Evolutionary conservation across 2,888 invertebrate genomes (phyloP), one percentile per base, ranked within the genome.

Genomic region (Tribolium freemani): DNA sequence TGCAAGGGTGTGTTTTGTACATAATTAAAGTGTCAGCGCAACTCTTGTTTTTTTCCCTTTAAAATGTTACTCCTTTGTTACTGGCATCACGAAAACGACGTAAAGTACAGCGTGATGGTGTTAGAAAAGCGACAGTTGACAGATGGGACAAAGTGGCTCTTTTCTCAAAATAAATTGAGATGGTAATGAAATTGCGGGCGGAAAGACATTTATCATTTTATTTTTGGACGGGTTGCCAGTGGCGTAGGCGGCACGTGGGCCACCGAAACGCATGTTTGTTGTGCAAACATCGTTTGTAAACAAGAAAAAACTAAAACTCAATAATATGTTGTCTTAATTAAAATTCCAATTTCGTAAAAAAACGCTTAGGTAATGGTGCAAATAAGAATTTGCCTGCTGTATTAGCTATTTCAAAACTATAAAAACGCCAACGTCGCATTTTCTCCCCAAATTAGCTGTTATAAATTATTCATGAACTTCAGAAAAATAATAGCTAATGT

Each of bases 21-120:
- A 66, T 66, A 46, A 66, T 66, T 66, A 66, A 66, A 46, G 56
- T 66, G 66, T 56, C 56, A 64, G 45, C 2, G 21, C 6, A 48
- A 26, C 10, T 16, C 6, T 20, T 11, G 57, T 57, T 31, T 57
- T 16, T 16, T n/a, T 5, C 21, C 3, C 4, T 45, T 45, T 45
- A 26, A 26, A 38, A 38, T 38, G 38, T 38, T 8, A 9, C 3
- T 11, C 3, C 11, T 48, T 48, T 11, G 13, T 48, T 8, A 16
- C 10, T 48, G 16, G 48, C 16, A 10, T n/a, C 48, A 48, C 48
- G 48, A 48, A 48, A 48, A 48, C 9, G 45, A 48, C 9, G 45
- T 9, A 58, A 58, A 58, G 45, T 58, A 45, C n/a, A 45, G 9
- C 44, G 45, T 58, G 16, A 13, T 4, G 20, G 21, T 58, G 20